Evolutionary conservation across 2,797 vertebrate species (phyloP), one percentile per base, ranked within the genome.

Genomic region (Tangara arthus): DNA sequence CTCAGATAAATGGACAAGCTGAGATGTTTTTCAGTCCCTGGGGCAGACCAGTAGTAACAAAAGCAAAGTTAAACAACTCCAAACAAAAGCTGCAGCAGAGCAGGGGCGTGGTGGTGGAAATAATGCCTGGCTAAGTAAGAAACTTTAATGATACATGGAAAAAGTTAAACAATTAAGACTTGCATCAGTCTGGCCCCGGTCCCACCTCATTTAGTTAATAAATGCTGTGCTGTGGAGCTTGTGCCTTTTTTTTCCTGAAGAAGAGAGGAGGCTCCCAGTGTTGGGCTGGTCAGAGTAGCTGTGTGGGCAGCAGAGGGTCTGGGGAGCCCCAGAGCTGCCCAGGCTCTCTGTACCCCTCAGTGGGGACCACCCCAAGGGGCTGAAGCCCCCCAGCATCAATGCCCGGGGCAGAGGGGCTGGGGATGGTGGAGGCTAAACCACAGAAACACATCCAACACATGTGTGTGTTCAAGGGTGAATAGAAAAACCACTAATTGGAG

Each of bases 141-240:
- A 97, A 94, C 41, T 82, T 66, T 49, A 90, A 89, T 92, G 79
- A 95, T 89, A 73, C 78, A 94, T 94, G 95, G 95, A 83, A 94
- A 94, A 94, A 91, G 41, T 77, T 60, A 77, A 96, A 96, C 93
- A 91, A 96, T 93, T 94, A 90, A 72, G 75, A 90, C 59, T 72
- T 71, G 35, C 56, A 85, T 88, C 59, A 47, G 5, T 72, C 70
- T 95, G 95, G 90, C 92, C 23, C n/a, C 0, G 1, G 5, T 75
- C 75, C 88, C 86, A 66, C 50, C 84, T 82, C 59, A 19, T 82
- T 64, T 53, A 47, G 76, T 65, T 80, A 79, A 78, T 72, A 89
- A 81, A 72, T 4, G 7, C 56, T 32, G 46, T 1, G 18, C 50
- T 42, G 55, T n/a, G 55, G 63, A 90, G 49, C 63, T 44, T 22